phyloP scores from a whole-genome alignment of 2,888 invertebrate genomes.

The Apamea monoglypha region DNA sequence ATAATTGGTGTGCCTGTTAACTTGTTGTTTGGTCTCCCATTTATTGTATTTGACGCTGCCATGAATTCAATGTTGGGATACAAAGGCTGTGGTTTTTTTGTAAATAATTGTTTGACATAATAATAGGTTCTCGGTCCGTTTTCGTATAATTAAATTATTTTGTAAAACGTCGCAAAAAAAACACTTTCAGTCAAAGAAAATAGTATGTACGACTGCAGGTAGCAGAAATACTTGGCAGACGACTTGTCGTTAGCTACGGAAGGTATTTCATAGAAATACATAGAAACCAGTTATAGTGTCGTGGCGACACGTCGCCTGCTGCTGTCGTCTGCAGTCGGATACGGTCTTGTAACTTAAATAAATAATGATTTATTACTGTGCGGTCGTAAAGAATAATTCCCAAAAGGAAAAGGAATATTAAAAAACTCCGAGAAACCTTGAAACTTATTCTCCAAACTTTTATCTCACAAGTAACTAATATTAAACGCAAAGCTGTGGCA shows the following conservation, averaged over 20 bases:
- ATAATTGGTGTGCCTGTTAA: constrained; percentile 13
- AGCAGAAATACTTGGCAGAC: neutral
- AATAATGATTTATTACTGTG: too few relatives aligned
- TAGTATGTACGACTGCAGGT: neutral
- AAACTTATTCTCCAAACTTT: constrained; percentile 14
- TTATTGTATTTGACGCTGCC: neutral
- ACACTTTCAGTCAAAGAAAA: neutral
- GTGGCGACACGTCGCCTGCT: neutral
- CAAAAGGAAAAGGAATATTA: neutral
- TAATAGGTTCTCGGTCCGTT: neutral
- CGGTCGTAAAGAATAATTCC: neutral
- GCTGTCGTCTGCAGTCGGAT: neutral
- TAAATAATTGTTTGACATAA: neutral
- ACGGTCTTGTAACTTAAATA: neutral
- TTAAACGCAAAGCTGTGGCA: constrained; percentile 20
- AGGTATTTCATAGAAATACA: neutral
- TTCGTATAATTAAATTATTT: neutral
- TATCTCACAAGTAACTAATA: constrained; percentile 10
- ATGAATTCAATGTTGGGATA: neutral
- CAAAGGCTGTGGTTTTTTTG: neutral
- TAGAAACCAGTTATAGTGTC: neutral
- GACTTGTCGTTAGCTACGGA: neutral
- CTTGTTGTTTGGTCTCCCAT: neutral
- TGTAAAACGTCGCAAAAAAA: neutral
- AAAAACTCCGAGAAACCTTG: neutral